A percentile compares a stretch with the other conserved stretches of the same genome.
Conservation (phyloP, 2,888 invertebrate species). For the Synanthedon tipuliformis region DNA sequence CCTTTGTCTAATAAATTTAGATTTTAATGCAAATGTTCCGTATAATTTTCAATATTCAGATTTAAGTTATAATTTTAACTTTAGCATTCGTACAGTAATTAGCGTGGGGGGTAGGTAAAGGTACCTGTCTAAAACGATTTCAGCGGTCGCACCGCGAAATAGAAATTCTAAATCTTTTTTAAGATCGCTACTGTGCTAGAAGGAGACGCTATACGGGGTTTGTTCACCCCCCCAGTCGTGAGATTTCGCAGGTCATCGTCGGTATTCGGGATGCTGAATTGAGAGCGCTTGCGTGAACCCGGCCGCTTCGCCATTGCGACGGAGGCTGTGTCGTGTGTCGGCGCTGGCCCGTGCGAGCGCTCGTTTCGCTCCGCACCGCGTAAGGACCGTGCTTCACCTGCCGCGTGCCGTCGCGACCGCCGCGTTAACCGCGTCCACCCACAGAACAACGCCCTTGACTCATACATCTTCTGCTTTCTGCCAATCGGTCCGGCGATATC, state of each 20-base stretch:
- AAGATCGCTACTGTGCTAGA: constrained; percentile 63
- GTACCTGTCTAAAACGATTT: background rate
- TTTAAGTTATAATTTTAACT: too few relatives aligned
- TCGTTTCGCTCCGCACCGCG: constrained; percentile 37
- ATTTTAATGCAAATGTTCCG: too few relatives aligned
- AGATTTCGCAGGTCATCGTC: constrained; percentile 47
- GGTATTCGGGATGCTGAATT: constrained; percentile 56
- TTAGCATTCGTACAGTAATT: background rate
- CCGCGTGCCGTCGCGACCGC: constrained; percentile 21
- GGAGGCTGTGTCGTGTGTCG: constrained; percentile 67
- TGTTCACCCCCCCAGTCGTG: constrained; percentile 61
- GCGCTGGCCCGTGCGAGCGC: constrained; percentile 62
- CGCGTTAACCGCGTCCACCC: background rate
- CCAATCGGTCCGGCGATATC: constrained; percentile 12
- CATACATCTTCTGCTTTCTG: constrained; percentile 7
- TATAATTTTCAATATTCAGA: too few relatives aligned
- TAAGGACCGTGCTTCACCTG: constrained; percentile 15
- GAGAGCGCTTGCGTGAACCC: constrained; percentile 67
- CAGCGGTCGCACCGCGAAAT: background rate
- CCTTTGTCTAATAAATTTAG: too few relatives aligned
- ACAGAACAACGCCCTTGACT: constrained; percentile 21
- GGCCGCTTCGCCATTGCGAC: constrained; percentile 69
- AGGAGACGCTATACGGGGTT: constrained; percentile 62
- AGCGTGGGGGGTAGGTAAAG: too few relatives aligned
- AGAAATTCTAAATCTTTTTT: constrained; percentile 52